Conservation (phyloP, 2,888 invertebrate species). For the Polymixis lichenea region DNA sequence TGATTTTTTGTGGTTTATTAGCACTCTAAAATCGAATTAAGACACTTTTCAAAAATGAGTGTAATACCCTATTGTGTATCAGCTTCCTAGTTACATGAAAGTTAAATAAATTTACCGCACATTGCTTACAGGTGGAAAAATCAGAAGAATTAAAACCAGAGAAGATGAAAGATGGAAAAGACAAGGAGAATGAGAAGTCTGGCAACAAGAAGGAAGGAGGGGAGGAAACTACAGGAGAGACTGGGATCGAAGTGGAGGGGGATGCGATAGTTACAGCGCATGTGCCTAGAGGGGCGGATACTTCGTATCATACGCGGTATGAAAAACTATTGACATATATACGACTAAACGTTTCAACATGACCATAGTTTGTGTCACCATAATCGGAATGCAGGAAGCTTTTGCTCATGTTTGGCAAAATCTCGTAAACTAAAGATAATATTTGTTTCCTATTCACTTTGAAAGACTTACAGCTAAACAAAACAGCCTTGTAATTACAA, state of each 20-base stretch:
- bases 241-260: slow-evolving; percentile 93
- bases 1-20: too few relatives aligned
- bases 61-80: too few relatives aligned
- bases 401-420: background rate
- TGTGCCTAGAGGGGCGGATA: slow-evolving; percentile 93
- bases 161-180: slow-evolving; percentile 82
- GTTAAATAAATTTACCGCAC: too few relatives aligned
- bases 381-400: background rate
- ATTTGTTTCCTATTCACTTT: background rate
- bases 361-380: background rate
- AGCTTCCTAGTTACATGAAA: too few relatives aligned
- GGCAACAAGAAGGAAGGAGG: slow-evolving; percentile 84
- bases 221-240: slow-evolving; percentile 86
- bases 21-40: too few relatives aligned
- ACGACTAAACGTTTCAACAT: background rate
- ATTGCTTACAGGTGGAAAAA: slow-evolving; percentile 79
- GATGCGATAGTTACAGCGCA: slow-evolving; percentile 92
- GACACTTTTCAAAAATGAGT: too few relatives aligned
- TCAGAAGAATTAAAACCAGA: slow-evolving; percentile 84
- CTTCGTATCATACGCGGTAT: slow-evolving; percentile 94
- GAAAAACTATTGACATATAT: slow-evolving; percentile 29
- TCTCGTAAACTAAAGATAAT: background rate
- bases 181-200: slow-evolving; percentile 86
- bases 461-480: background rate
- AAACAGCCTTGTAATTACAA: background rate